Evolutionary conservation across 1,140 invertebrate genomes (phyloP), one percentile per base, ranked within the genome.

Genomic region (Aporrectodea caliginosa): DNA sequence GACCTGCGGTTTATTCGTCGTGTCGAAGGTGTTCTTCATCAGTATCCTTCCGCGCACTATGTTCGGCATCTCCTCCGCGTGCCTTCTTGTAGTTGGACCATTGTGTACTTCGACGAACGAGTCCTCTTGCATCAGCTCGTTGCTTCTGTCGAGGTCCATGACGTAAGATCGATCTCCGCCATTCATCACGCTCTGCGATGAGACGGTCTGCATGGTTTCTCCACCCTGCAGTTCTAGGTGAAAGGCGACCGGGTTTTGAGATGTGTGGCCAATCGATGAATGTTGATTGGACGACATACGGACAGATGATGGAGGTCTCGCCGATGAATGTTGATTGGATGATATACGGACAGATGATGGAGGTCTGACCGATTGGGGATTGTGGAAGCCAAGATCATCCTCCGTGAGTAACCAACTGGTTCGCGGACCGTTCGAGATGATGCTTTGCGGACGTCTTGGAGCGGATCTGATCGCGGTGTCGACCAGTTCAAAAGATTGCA

Each of bases 11-110:
- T n/a, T 35, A 14, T 70, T 35, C 0, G 78, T 58, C 71, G 78
- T 79, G 72, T 79, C 78, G 35, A 79, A 75, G 71, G 71, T 22
- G 34, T 79, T 79, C 78, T 79, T 79, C 70, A 79, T 79, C 1
- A 79, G 43, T 27, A 79, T 79, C 30, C 0, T 35, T 31, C 78
- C 78, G 1, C 71, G 30, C 0, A 35, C 72, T 16, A 79, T 43
- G 33, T 79, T 1, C n/a, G 78, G 78, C 1, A 79, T n/a, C 16
- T 72, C 35, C 74, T 27, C 34, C 14, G 2, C 12, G n/a, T n/a
- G 6, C 14, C n/a, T 14, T 35, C 12, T 75, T 31, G 12, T 6
- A 14, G n/a, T 75, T 2, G 34, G 43, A 58, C 43, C 22, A 58
- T 58, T 22, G 6, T 12, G 6, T 58, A 12, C 43, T 6, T 58